Base-by-base conservation (phyloP, 2,888 invertebrate species). In the Iselma pallidipennis region DNA sequence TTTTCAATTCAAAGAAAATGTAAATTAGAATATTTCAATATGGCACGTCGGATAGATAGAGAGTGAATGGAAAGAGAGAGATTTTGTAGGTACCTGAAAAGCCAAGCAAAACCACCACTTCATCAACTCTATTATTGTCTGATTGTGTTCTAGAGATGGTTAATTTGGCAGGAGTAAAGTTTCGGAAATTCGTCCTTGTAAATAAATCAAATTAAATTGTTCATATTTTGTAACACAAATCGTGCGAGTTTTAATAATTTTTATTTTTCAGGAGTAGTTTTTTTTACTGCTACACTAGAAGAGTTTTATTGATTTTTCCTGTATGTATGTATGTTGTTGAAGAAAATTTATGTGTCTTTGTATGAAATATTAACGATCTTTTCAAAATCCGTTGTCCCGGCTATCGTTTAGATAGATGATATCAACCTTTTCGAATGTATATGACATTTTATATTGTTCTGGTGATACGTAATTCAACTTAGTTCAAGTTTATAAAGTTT, bases 401-500 rank as follows among this genome's bases (percentile, higher is more conserved):
- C 19, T 45, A 19, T 45, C 21, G 21, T 45, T 45, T 45, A 42
- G 16, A 55, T 55, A 25, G 16, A 51, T 23, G 42, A 26, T 19
- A 49, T 14, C 4, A 49, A 59, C 49, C 29, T 49, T 53, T 58
- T 33, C 33, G 37, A 53, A 58, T 29, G 50, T 58, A 58, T 58
- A 53, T 58, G 29, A 33, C 45, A 51, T 58, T 52, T 58, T 51
- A 58, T 59, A 59, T 59, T 33, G 59, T 49, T 37, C 33, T 25
- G 37, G 28, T 49, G 49, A 29, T 29, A 55, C 31, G 37, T 59
- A 59, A 49, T 59, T 54, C 31, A 51, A 51, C 51, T 51, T 51
- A 21, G 29, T 51, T 31, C 12, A 50, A 59, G 48, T 59, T 59
- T 49, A 37, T 28, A n/a, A 55, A 59, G 33, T 59, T 59, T 59